Evolutionary conservation across 2,888 invertebrate genomes (phyloP), one percentile per base, ranked within the genome.

Genomic region (Ophion ellenae): DNA sequence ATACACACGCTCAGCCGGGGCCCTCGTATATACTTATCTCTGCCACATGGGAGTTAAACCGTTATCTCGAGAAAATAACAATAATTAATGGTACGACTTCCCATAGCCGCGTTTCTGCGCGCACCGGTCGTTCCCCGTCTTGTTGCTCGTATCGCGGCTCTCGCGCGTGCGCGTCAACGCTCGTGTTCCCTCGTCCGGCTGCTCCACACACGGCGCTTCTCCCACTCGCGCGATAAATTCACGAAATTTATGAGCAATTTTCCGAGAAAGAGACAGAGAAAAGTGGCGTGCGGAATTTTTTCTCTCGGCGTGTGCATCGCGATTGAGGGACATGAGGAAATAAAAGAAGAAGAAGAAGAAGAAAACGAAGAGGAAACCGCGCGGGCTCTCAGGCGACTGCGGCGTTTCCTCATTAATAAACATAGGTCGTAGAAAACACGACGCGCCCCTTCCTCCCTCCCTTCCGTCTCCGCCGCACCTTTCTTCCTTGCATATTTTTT

Each of bases 391-490:
- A 77, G 59, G 71, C 5, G 53, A 61, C 78, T 74, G 17, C 53
- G 78, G 61, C 74, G 64, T 83, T 83, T 83, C 73, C 78, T 78
- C 78, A 74, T 83, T 83, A 78, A 83, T 83, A 83, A 83, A 83
- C 83, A 73, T 74, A 67, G 53, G 59, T 83, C 83, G 83, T 83
- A 71, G 32, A 17, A 4, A 24, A 75, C 61, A 53, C 53, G 66
- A 66, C 24, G 66, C 57, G 67, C 36, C 36, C 70, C 64, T 64
- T 57, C 28, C 57, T 20, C 77, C 53, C 32, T 1, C 53, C 32
- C 32, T 57, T 28, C 11, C 6, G 28, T 2, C 28, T 3, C 6
- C 53, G 53, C 53, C 53, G 53, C 53, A 53, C 53, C 53, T 53
- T 53, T 53, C 53, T 53, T 53, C 53, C 53, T 53, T 17, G 17